Percentiles rank a stretch among this genome's conserved stretches.
These are phyloP conservation scores for Metaphire vulgaris DNA, from an alignment of 1,140 invertebrate genomes.

Conservation along the genomic window DNA sequence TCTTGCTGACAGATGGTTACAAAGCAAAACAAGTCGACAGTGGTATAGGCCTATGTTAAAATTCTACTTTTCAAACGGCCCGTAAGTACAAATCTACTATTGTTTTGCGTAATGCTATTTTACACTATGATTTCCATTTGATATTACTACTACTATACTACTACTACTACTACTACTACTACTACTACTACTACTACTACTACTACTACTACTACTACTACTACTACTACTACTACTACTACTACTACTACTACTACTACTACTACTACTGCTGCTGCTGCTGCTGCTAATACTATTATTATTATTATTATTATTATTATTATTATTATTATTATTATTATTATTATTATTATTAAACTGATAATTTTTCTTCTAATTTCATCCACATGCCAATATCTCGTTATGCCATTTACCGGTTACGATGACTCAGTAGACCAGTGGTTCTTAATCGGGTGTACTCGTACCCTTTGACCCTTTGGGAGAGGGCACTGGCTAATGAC, in stretches of 20 bases:
- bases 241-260: constrained; percentile 2
- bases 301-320: neutral
- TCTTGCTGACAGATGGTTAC: too few species aligned
- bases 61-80: too few species aligned
- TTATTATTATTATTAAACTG: neutral
- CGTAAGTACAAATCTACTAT: too few species aligned
- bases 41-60: too few species aligned
- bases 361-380: too few species aligned
- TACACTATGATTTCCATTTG: neutral
- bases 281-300: neutral
- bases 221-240: constrained; percentile 2
- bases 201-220: constrained; percentile 3
- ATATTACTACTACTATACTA: neutral
- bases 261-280: neutral
- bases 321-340: neutral
- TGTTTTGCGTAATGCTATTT: neutral
- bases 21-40: too few species aligned
- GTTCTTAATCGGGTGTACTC: too few species aligned
- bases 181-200: constrained; percentile 2
- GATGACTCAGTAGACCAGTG: too few species aligned
- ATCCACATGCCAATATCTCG: too few species aligned
- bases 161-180: constrained; percentile 2
- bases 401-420: too few species aligned
- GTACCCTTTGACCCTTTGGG: too few species aligned
- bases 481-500: too few species aligned